Percentiles rank a stretch among this genome's conserved stretches.
Conservation (phyloP, 1,140 invertebrate species). For the Apolygus lucorum region DNA sequence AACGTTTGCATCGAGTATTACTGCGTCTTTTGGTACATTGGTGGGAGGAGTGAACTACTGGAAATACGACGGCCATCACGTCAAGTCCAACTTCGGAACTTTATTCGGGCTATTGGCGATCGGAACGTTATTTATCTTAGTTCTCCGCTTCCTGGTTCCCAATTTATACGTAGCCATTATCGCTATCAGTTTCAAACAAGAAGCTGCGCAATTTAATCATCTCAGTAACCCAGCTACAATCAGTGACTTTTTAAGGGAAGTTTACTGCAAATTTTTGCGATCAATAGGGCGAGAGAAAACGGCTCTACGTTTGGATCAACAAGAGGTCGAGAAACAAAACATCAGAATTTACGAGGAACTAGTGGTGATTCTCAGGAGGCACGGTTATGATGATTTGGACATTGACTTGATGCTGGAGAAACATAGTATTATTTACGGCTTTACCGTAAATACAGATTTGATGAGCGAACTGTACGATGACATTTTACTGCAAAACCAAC, state of each 20-base stretch:
- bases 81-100: not conserved
- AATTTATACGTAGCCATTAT: not conserved
- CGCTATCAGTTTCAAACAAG: not conserved
- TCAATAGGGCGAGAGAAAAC: not conserved
- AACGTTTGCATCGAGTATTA: too few relatives aligned
- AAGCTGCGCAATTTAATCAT: not conserved
- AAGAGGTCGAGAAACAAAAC: not conserved
- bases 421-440: not conserved
- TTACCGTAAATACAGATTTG: not conserved
- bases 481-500: not conserved
- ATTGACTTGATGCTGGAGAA: not conserved
- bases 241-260: not conserved
- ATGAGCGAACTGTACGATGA: not conserved
- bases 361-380: not conserved
- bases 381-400: not conserved
- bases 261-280: too few relatives aligned
- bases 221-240: not conserved
- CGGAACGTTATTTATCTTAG: not conserved
- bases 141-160: not conserved
- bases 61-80: not conserved
- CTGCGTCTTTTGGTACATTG: too few relatives aligned
- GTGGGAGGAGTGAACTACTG: not conserved
- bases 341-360: not conserved
- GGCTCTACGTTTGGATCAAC: not conserved
- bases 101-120: not conserved